These are phyloP conservation scores for Frankliniella fusca DNA, from an alignment of 2,888 invertebrate species.

Conservation along the genomic window DNA sequence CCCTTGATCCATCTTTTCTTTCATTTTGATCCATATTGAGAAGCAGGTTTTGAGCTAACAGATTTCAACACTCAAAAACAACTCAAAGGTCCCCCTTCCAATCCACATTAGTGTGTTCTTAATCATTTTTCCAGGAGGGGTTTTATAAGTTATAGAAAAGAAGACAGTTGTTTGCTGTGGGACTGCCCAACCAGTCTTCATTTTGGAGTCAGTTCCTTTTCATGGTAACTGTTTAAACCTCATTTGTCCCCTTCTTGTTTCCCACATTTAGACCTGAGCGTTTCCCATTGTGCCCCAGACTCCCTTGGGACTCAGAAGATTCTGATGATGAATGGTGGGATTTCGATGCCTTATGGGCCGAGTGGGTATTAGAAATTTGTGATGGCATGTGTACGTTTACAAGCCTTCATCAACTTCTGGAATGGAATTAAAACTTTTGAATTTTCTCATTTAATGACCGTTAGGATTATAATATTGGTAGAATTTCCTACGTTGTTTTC, in stretches of 20 bases:
- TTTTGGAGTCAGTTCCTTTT: no score
- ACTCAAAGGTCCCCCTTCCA: no score
- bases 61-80: no score
- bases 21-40: no score
- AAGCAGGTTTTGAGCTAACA: no score
- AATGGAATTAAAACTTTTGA: background rate
- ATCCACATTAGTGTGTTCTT: no score
- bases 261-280: constrained; percentile 19
- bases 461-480: background rate
- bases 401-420: constrained; percentile 10
- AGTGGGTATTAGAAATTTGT: constrained; percentile 27
- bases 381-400: constrained; percentile 31
- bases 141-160: no score
- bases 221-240: background rate
- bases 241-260: background rate
- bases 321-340: constrained; percentile 9
- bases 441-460: background rate
- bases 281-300: constrained; percentile 19
- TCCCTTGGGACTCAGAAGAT: constrained; percentile 12
- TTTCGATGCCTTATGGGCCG: background rate
- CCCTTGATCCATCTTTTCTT: no score
- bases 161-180: background rate
- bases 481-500: no score
- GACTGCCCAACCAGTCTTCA: background rate
- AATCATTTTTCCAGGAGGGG: no score